Evolutionary conservation across 2,797 vertebrate genomes (phyloP), one percentile per base, ranked within the genome.

Genomic region (Telmatherina bonti): DNA sequence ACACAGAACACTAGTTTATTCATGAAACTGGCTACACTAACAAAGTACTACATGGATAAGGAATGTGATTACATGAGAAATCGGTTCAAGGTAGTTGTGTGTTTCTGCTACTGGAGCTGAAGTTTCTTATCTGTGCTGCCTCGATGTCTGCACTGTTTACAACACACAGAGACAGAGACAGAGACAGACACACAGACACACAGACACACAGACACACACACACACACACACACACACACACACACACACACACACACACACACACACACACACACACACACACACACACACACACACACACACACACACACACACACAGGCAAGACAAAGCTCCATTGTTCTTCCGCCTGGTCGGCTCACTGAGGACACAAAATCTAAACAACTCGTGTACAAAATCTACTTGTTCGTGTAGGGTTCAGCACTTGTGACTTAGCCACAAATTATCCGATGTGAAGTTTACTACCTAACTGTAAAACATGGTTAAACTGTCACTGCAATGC

Each of bases 321-420:
- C 41, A 60, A 56, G 26, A 93, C 85, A 93, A 88, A 86, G 88
- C 82, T 60, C 73, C 64, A 88, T 91, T 93, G 91, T 92, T 89
- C 88, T 82, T 76, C 78, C 8, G 72, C 76, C 74, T 86, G 66
- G 62, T 72, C 27, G 70, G 29, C 64, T 83, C 75, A 38, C 77
- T 62, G 65, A 52, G 62, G 65, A 31, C 75, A 74, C 22, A 24
- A 2, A 78, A 76, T 63, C 71, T 82, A 83, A 90, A 90, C 82
- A 90, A 78, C 43, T 4, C 51, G 55, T 36, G 47, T 45, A 76
- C 70, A 81, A 71, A 67, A 67, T 61, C 62, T 71, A 52, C 59
- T 80, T 79, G 70, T 79, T 69, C 59, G 4, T 60, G 70, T 54
- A 27, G 36, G 29, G 41, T 62, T 67, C 43, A n/a, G 61, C 33